Base-by-base conservation (phyloP, 2,888 invertebrate genomes). In the Ectobius pallidus region DNA sequence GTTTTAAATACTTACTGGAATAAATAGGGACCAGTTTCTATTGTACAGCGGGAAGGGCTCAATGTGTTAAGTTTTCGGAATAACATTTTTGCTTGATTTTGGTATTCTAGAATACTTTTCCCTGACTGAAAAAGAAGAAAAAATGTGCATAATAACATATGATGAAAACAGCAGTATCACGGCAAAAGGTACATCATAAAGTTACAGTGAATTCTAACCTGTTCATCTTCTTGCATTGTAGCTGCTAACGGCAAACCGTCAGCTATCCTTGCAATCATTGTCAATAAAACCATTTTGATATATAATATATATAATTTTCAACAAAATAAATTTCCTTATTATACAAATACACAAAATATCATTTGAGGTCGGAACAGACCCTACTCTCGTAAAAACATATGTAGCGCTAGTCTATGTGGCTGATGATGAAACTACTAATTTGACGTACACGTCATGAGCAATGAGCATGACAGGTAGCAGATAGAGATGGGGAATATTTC, bases 51-150 rank as follows among this genome's bases (percentile, higher is more conserved):
- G 34, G 90, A 85, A 74, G 98, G 98, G 73, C 98, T 97, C 81
- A 94, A 92, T 46, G 92, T 90, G 78, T 93, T 93, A 80, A 99
- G 87, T 85, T 97, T 97, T 80, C 95, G 90, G 86, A 99, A 99
- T 79, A 99, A 87, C 92, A 97, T 93, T 87, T 99, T 99, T 44
- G 99, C 99, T 86, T 99, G 99, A 84, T 97, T 98, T 84, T 99
- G 99, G 84, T 98, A 99, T 83, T 99, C 99, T 84, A 97, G 86
- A 81, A 98, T 91, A 85, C 91, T 96, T 83, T 94, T 91, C 73
- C 97, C 98, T 77, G 92, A 91, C 97, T 98, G 86, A 79, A 82
- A 82, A 73, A 85, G 80, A 77, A 70, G 30, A 22, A 16, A 44
- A 27, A 27, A 9, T 63, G 14, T 1, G 6, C 30, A 34, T 52